These are phyloP conservation scores for Macrophya annulata DNA, from an alignment of 2,888 invertebrate species.

Conservation along the genomic window DNA sequence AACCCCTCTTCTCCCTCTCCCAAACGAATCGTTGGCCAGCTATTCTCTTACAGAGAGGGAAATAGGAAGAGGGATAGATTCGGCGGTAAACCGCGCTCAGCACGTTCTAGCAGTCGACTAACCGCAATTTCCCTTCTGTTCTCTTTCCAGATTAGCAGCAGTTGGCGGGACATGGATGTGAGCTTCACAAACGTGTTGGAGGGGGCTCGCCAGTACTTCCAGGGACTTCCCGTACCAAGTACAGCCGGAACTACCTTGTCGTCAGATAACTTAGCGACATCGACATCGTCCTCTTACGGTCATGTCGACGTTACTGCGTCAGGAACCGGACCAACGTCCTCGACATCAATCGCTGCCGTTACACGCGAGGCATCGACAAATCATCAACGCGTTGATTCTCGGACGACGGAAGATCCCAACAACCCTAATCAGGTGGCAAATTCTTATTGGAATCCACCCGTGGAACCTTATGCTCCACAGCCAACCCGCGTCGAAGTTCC, in stretches of 20 bases:
- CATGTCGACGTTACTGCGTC: conserved; percentile 58
- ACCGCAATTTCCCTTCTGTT: conserved; percentile 14
- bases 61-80: neutral
- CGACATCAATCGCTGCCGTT: conserved; percentile 56
- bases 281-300: conserved; percentile 62
- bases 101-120: neutral
- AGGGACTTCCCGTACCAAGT: conserved; percentile 87
- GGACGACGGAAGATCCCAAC: conserved; percentile 56
- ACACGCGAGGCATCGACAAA: conserved; percentile 29
- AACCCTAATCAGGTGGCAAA: conserved; percentile 63
- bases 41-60: neutral
- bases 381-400: conserved; percentile 26
- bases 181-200: conserved; percentile 91
- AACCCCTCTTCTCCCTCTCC: neutral
- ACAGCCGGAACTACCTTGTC: conserved; percentile 78
- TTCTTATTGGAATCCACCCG: conserved; percentile 71
- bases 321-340: conserved; percentile 57
- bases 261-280: conserved; percentile 67
- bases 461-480: conserved; percentile 75
- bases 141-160: conserved; percentile 73
- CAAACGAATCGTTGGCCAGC: neutral
- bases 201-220: conserved; percentile 92
- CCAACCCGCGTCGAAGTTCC: conserved; percentile 77
- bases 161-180: conserved; percentile 87
- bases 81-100: conserved; percentile 17